phyloP scores from a whole-genome alignment of 2,888 invertebrate species.

The Griposia aprilina region DNA sequence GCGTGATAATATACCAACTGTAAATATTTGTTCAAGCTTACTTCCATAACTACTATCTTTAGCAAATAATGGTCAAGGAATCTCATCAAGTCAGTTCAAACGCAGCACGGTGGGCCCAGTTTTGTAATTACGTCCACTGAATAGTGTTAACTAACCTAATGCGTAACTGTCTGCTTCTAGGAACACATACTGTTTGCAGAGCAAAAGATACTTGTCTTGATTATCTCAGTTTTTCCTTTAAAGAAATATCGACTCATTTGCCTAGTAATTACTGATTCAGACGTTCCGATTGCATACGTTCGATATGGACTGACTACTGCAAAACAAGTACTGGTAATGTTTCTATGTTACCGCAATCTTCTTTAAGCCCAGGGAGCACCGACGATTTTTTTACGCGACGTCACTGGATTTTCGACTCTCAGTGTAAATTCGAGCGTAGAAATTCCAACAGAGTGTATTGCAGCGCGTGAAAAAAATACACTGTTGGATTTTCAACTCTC shows the following conservation, averaged over 20 bases:
- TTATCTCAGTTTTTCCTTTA: slow-evolving; percentile 67
- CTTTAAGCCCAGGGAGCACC: neutral
- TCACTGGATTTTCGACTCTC: neutral
- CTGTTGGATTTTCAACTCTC: neutral
- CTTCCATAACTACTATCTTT: neutral
- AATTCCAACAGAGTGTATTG: neutral
- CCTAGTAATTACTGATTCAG: slow-evolving; percentile 60
- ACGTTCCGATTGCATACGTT: slow-evolving; percentile 43
- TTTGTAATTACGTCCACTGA: slow-evolving; percentile 73
- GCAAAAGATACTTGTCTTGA: slow-evolving; percentile 67
- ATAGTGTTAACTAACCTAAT: slow-evolving; percentile 72
- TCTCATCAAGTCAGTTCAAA: slow-evolving; percentile 54
- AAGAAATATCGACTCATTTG: slow-evolving; percentile 65
- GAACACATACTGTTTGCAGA: slow-evolving; percentile 69
- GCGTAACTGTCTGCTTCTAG: slow-evolving; percentile 67
- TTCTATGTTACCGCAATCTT: slow-evolving; percentile 17
- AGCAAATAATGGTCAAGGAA: slow-evolving; percentile 43
- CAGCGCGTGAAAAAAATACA: neutral
- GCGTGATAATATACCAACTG: neutral
- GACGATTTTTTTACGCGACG: neutral
- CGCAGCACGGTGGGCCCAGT: slow-evolving; percentile 69
- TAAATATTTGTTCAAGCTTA: slow-evolving; percentile 12
- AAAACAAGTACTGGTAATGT: slow-evolving; percentile 43
- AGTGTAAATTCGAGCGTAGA: neutral
- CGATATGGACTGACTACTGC: slow-evolving; percentile 32